These are phyloP conservation scores for Synergus laeviventris DNA, from an alignment of 2,888 invertebrate genomes.

Conservation along the genomic window DNA sequence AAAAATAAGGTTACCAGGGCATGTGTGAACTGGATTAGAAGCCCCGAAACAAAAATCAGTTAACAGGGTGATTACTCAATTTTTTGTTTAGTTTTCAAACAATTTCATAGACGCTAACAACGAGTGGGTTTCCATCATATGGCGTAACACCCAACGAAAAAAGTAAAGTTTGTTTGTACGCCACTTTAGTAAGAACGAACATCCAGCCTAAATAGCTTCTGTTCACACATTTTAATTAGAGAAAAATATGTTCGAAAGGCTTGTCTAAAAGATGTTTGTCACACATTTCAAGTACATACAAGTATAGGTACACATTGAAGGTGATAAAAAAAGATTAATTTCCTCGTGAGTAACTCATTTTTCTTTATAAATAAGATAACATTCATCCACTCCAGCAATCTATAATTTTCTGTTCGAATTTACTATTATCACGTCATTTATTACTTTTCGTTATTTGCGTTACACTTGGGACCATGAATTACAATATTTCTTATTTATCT, in stretches of 20 bases:
- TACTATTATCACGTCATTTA: neutral
- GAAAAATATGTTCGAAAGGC: neutral
- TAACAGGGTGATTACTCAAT: constrained; percentile 19
- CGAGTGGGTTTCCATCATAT: constrained; percentile 29
- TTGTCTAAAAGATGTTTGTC: neutral
- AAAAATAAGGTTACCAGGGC: neutral
- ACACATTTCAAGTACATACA: neutral
- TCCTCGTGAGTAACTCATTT: neutral
- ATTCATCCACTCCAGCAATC: neutral
- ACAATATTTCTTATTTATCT: constrained; percentile 16
- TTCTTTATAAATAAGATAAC: neutral
- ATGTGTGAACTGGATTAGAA: neutral
- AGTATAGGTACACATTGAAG: neutral
- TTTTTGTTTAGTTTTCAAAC: constrained; percentile 29
- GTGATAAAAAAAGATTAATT: neutral
- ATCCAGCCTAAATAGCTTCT: constrained; percentile 4
- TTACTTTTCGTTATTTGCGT: neutral
- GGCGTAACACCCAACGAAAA: constrained; percentile 19
- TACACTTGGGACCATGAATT: neutral
- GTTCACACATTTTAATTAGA: neutral
- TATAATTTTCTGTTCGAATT: neutral
- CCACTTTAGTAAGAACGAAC: constrained; percentile 12
- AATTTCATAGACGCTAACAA: constrained; percentile 11
- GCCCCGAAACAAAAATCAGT: constrained; percentile 11
- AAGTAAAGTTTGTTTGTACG: constrained; percentile 23